These are phyloP conservation scores for Philonicus albiceps DNA, from an alignment of 2,888 invertebrate genomes.

Conservation along the genomic window DNA sequence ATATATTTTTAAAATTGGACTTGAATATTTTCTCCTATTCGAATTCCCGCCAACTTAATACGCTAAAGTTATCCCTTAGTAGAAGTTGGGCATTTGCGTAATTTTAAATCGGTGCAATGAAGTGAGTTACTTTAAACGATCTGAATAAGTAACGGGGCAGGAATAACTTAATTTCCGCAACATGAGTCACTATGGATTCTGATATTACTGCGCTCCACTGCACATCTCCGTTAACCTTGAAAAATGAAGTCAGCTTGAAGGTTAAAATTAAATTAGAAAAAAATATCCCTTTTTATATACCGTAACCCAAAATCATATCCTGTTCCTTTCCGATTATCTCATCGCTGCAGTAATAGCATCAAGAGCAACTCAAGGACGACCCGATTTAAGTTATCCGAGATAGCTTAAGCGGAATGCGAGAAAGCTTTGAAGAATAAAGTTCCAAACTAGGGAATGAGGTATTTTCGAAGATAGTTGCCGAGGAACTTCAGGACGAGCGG, in stretches of 20 bases:
- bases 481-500: not conserved
- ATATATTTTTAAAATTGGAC: not conserved
- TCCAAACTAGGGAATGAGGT: constrained; percentile 32
- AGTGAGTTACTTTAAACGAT: not conserved
- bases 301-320: constrained; percentile 18
- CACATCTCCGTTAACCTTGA: not conserved
- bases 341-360: constrained; percentile 28
- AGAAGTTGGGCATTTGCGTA: too few species aligned
- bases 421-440: constrained; percentile 40
- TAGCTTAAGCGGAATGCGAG: constrained; percentile 1
- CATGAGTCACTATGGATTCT: not conserved
- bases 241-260: not conserved
- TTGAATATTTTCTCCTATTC: not conserved
- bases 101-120: not conserved
- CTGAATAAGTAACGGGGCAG: not conserved
- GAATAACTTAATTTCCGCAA: not conserved
- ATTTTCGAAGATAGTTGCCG: constrained; percentile 23
- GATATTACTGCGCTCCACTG: not conserved
- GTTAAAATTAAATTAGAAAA: not conserved
- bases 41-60: not conserved
- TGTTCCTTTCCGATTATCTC: constrained; percentile 32
- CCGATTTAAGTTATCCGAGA: constrained; percentile 17
- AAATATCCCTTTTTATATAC: not conserved
- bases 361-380: constrained; percentile 38
- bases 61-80: not conserved